Percentiles rank a stretch among this genome's conserved stretches.
Evolutionary conservation across 30 jellyfish, hydroid and myxozoan species (phyloP).

Genomic region (Pseudorhiza aurosa): DNA sequence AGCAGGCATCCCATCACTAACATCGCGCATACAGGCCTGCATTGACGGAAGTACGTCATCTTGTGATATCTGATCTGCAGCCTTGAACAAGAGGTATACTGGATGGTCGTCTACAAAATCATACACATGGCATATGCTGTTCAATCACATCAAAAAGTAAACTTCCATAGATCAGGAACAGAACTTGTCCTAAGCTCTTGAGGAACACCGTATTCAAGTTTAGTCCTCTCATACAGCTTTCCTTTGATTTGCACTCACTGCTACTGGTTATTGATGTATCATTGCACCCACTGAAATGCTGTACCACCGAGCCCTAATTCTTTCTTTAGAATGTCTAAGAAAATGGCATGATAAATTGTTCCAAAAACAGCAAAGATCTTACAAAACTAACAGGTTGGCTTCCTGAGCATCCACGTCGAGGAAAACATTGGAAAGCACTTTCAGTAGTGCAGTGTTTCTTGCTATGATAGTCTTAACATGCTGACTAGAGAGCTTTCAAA

Average conservation of each 20-base stretch:
- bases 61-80: too few species aligned
- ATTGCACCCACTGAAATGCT: neutral
- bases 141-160: too few species aligned
- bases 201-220: neutral
- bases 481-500: slow-evolving; percentile 31
- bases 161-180: neutral
- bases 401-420: slow-evolving; percentile 15
- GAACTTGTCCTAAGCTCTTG: neutral
- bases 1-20: too few species aligned
- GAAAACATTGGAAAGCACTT: neutral
- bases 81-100: too few species aligned
- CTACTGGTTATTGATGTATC: neutral
- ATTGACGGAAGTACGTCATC: too few species aligned
- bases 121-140: too few species aligned
- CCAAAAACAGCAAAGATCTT: slow-evolving; percentile 52
- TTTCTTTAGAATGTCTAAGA: neutral
- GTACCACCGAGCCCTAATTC: neutral
- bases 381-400: slow-evolving; percentile 30
- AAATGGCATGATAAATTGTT: slow-evolving; percentile 5
- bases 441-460: slow-evolving; percentile 47
- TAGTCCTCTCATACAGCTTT: neutral
- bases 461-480: slow-evolving; percentile 28
- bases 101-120: too few species aligned
- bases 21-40: too few species aligned
- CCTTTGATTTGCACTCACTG: neutral